Conservation (phyloP, 1,140 invertebrate genomes). For the Hylyphantes graminicola region DNA sequence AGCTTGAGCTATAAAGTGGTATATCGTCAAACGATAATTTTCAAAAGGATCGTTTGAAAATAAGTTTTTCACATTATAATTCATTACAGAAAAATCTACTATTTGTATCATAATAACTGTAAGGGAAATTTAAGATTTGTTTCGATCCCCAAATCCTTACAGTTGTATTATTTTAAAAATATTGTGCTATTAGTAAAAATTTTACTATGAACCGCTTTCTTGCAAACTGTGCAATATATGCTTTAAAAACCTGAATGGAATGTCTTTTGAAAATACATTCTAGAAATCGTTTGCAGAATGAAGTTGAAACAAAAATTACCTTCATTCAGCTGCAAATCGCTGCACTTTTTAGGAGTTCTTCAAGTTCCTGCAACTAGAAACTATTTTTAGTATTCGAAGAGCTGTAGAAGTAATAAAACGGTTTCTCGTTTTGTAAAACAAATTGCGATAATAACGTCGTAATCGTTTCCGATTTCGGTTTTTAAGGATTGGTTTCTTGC, state of each 20-base stretch:
- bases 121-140: no score
- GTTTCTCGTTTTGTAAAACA: constrained; percentile 27
- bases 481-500: constrained; percentile 6
- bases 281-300: constrained; percentile 18
- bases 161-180: no score
- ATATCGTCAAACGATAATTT: no score
- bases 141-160: no score
- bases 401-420: constrained; percentile 34
- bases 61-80: no score
- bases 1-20: no score
- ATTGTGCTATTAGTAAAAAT: no score
- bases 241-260: neutral
- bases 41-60: no score
- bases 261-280: constrained; percentile 45
- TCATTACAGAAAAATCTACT: no score
- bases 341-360: constrained; percentile 23
- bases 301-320: constrained; percentile 10
- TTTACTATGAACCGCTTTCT: no score
- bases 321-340: constrained; percentile 22
- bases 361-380: constrained; percentile 2
- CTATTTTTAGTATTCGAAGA: constrained; percentile 36
- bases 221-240: no score
- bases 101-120: no score
- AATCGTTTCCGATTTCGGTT: constrained; percentile 36
- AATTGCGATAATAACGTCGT: constrained; percentile 47